These are phyloP conservation scores for Penaeus monodon DNA, from an alignment of 2,888 invertebrate genomes.

Conservation along the genomic window DNA sequence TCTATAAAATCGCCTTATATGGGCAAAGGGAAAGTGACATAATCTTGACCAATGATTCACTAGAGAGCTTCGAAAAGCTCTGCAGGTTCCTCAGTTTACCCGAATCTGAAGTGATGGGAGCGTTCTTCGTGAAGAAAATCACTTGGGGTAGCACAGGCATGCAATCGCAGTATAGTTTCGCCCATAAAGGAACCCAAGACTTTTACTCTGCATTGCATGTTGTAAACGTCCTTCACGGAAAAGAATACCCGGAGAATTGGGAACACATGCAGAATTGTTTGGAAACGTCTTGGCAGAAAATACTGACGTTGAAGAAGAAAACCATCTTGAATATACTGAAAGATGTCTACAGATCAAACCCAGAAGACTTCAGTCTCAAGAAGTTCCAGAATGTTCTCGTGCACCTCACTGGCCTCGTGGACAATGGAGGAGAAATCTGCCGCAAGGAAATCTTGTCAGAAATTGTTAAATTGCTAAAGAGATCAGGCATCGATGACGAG, in stretches of 20 bases:
- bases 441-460: neutral
- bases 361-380: neutral
- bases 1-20: conserved; percentile 5
- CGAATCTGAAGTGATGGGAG: conserved; percentile 8
- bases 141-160: conserved; percentile 1
- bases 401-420: neutral
- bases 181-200: conserved; percentile 42
- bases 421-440: neutral
- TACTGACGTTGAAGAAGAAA: neutral
- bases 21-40: conserved; percentile 4
- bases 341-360: neutral
- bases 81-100: neutral
- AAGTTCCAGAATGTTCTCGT: conserved; percentile 9
- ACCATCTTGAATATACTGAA: neutral
- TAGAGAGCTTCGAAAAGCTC: neutral
- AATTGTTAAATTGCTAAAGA: neutral
- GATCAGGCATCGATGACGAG: neutral
- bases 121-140: conserved; percentile 22
- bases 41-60: conserved; percentile 5
- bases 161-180: neutral
- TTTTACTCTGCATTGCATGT: conserved; percentile 20
- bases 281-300: neutral
- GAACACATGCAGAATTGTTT: conserved; percentile 12
- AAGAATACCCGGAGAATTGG: neutral
- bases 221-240: neutral